Evolutionary conservation across 2,113 vertebrate genomes (phyloP).

Genomic region (Urocolius indicus): DNA sequence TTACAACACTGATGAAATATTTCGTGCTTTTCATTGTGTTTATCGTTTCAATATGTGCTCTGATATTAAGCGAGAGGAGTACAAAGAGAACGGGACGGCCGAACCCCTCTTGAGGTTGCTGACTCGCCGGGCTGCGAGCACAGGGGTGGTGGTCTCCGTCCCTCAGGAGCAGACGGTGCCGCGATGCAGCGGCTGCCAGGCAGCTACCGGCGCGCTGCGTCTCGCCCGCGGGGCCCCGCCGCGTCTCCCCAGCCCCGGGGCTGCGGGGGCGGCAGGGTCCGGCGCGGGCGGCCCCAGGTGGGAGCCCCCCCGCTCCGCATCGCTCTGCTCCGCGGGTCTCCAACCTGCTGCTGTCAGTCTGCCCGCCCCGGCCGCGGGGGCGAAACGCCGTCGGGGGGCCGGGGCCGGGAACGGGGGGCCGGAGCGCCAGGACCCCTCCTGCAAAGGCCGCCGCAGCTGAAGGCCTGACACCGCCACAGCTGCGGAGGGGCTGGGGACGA

Average conservation of each 20-base stretch:
- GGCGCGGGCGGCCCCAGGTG: neutral
- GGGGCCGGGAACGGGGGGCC: neutral
- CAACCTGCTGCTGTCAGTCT: conserved; percentile 64
- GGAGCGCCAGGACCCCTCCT: neutral
- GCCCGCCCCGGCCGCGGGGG: neutral
- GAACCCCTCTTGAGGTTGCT: neutral
- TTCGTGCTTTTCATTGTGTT: conserved; percentile 78
- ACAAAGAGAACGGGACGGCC: conserved; percentile 54
- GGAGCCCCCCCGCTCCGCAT: neutral
- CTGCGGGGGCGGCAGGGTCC: neutral
- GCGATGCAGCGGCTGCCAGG: fast-evolving
- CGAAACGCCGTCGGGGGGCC: neutral
- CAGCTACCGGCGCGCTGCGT: neutral
- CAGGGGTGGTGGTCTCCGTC: neutral
- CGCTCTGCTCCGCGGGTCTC: neutral
- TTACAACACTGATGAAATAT: conserved; percentile 69
- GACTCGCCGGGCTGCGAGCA: neutral
- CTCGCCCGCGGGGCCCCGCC: neutral
- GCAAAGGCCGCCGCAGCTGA: neutral
- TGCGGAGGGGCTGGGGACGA: neutral
- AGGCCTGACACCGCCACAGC: neutral
- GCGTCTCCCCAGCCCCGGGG: neutral
- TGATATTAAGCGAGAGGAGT: conserved; percentile 69
- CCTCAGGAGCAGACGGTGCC: neutral
- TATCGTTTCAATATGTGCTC: conserved; percentile 82